These are phyloP conservation scores for Parauchenoglanis punctatus DNA, from an alignment of 2,797 vertebrate genomes.

Conservation along the genomic window DNA sequence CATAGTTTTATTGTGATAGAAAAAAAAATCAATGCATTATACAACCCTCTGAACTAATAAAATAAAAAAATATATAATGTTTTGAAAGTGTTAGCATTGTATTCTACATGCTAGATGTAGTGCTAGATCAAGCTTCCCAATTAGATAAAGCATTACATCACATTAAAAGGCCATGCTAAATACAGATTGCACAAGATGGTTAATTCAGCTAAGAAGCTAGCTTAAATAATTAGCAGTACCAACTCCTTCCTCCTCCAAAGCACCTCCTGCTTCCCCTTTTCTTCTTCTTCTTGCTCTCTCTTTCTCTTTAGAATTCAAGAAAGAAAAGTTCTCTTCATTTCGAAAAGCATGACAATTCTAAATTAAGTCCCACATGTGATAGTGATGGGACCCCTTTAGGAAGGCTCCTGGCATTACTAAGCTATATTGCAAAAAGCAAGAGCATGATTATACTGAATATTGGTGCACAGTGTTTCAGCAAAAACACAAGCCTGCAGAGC, in stretches of 20 bases:
- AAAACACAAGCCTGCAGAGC: neutral
- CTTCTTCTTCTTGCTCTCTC: neutral
- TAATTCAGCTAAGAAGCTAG: neutral
- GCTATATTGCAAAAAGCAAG: neutral
- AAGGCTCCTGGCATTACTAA: neutral
- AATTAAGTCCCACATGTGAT: neutral
- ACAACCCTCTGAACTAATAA: too few relatives aligned
- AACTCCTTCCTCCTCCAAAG: too few relatives aligned
- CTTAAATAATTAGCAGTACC: neutral
- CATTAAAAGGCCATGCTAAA: too few relatives aligned
- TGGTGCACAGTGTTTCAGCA: neutral
- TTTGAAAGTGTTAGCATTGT: too few relatives aligned
- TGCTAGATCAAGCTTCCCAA: too few relatives aligned
- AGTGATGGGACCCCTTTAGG: neutral
- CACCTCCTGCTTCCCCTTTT: neutral
- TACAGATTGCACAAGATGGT: neutral
- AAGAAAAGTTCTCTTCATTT: neutral
- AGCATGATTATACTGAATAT: neutral
- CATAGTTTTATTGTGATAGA: too few relatives aligned
- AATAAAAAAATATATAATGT: too few relatives aligned
- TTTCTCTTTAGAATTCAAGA: neutral
- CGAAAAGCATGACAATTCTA: neutral
- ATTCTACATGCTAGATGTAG: too few relatives aligned
- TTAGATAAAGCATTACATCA: too few relatives aligned
- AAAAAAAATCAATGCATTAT: too few relatives aligned